Evolutionary conservation across 2,797 vertebrate species (phyloP).

Genomic region (Amblyraja radiata): DNA sequence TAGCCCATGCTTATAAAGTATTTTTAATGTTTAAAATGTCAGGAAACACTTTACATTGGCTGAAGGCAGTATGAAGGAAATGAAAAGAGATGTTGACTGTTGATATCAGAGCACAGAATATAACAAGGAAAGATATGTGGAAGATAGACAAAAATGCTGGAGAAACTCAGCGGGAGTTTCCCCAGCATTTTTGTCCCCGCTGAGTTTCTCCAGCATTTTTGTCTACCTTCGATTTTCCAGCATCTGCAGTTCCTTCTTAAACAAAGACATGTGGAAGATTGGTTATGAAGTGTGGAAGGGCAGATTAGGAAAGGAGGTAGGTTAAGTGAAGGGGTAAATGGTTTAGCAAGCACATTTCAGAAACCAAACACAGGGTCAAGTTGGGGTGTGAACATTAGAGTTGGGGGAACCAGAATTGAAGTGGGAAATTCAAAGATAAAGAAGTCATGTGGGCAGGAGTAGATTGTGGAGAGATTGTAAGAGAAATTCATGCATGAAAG

Average conservation of each 20-base stretch:
- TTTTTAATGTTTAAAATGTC: neutral
- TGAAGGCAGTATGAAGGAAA: neutral
- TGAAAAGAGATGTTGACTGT: too few species aligned
- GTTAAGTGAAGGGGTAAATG: neutral
- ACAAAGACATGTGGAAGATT: neutral
- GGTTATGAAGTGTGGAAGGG: neutral
- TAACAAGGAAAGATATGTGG: neutral
- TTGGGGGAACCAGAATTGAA: neutral
- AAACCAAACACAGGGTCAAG: neutral
- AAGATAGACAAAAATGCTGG: neutral
- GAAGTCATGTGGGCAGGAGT: neutral
- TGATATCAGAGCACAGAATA: too few species aligned
- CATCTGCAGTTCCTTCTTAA: too few species aligned
- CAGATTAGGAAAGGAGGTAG: neutral
- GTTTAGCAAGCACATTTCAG: neutral
- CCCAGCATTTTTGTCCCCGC: too few species aligned
- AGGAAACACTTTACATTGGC: neutral
- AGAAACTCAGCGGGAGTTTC: too few species aligned
- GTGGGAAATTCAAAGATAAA: neutral
- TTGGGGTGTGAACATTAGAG: neutral
- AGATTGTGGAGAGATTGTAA: neutral
- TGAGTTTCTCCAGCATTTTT: too few species aligned
- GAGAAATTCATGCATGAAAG: neutral
- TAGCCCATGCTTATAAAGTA: neutral
- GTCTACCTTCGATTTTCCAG: too few species aligned